Evolutionary conservation across 2,888 invertebrate genomes (phyloP), one percentile per base, ranked within the genome.

Genomic region (Rhopalosiphum nymphaeae): DNA sequence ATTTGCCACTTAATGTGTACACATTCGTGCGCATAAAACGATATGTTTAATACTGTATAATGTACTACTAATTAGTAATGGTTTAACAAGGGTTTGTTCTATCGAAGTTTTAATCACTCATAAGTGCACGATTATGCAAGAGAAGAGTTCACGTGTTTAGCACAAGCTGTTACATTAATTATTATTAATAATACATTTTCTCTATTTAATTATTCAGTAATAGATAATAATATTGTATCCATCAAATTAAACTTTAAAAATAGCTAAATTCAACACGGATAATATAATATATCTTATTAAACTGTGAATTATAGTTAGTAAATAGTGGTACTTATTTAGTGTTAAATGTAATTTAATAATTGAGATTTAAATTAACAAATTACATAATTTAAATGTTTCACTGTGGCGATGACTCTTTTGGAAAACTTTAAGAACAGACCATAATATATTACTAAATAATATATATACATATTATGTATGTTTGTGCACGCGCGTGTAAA

Each of bases 141-240:
- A 78, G 36, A 36, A 36, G 78, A 78, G 78, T 78, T 36, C 78
- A 78, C 78, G 78, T 78, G 78, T 78, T 78, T 78, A 78, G 78
- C 78, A 42, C 78, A 78, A 36, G 36, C 21, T 9, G 36, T 36
- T 36, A 36, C 36, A 78, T 36, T 78, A 21, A 78, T 78, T 13
- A 16, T 78, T 78, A 78, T 78, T 21, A 67, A 78, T 21, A 78
- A 78, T 36, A 36, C 36, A 36, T 78, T 78, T 78, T 78, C 7
- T 78, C 21, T 78, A 78, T 78, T 78, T 78, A 78, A 78, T 78
- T 78, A 25, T 78, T 78, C 36, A 36, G 9, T 78, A 36, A 78
- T 9, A 78, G 78, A 78, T 78, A 78, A 21, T 78, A 78, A 36
- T 42, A 36, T 56, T 36, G 36, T 78, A 36, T 21, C 9, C 78